phyloP scores from a whole-genome alignment of 2,113 vertebrate genomes.

The Gorsachius goisagi region DNA sequence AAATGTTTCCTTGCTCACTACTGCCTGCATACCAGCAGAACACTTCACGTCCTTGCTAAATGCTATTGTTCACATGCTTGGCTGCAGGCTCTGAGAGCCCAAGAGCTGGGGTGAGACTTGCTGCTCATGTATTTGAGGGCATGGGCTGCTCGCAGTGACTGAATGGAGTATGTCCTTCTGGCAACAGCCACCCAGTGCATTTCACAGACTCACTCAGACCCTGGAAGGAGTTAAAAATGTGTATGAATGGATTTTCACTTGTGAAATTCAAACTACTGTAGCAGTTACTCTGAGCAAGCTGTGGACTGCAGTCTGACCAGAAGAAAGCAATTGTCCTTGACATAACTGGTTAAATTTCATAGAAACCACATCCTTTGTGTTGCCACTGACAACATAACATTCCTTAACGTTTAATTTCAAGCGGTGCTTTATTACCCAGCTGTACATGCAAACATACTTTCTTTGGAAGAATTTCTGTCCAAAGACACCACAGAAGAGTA shows the following conservation, averaged over 20 bases:
- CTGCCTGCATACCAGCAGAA: not conserved
- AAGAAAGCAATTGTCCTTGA: constrained; percentile 10
- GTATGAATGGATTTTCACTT: not conserved
- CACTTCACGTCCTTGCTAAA: not conserved
- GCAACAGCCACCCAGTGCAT: not conserved
- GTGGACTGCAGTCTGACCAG: not conserved
- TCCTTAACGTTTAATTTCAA: constrained; percentile 52
- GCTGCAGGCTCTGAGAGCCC: not conserved
- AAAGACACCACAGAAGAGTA: not conserved
- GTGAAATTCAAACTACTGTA: not conserved
- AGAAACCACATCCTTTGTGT: constrained; percentile 58
- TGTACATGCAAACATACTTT: constrained; percentile 1
- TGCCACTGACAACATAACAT: constrained; percentile 53
- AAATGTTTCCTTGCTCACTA: not conserved
- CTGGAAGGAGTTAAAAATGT: not conserved
- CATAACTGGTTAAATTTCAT: constrained; percentile 45
- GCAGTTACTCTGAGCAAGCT: not conserved
- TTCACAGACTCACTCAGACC: not conserved
- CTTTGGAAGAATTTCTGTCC: constrained; percentile 13
- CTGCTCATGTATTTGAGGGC: not conserved
- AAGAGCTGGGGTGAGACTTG: not conserved
- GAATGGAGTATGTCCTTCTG: not conserved
- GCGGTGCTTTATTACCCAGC: not conserved
- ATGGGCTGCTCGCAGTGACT: not conserved
- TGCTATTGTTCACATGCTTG: not conserved